phyloP scores from a whole-genome alignment of 2,797 vertebrate species.

The Acipenser oxyrinchus region DNA sequence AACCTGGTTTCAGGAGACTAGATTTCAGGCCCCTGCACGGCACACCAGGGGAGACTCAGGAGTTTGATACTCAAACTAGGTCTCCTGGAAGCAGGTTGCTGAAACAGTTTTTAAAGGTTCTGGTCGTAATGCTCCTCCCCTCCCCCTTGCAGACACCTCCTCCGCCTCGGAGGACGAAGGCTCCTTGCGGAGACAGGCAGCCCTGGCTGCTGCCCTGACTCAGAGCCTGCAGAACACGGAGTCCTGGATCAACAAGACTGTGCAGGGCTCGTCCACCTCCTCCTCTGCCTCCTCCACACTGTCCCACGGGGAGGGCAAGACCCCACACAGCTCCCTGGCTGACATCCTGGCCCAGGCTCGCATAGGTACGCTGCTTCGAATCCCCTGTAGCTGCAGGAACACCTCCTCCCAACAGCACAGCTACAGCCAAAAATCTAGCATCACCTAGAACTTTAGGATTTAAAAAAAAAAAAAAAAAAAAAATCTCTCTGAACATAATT shows the following conservation, averaged over 20 bases:
- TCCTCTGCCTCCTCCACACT: conserved; percentile 95
- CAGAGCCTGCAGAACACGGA: conserved; percentile 86
- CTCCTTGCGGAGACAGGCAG: conserved; percentile 75
- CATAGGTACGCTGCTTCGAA: conserved; percentile 69
- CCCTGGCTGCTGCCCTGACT: conserved; percentile 77
- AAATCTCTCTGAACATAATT: conserved; percentile 32
- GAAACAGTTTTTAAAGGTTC: no score
- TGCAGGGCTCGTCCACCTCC: conserved; percentile 88
- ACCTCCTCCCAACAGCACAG: not conserved
- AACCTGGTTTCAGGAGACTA: no score
- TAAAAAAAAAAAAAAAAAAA: conserved; percentile 13
- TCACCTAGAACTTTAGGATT: conserved; percentile 6
- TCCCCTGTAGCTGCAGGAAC: conserved; percentile 22
- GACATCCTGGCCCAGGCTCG: conserved; percentile 82
- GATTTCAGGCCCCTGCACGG: no score
- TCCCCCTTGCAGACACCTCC: conserved; percentile 77
- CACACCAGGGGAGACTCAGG: not conserved
- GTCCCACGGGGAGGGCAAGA: conserved; percentile 89
- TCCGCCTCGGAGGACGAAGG: conserved; percentile 93
- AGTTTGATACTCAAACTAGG: not conserved
- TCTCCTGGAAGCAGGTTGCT: no score
- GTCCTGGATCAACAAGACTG: conserved; percentile 82
- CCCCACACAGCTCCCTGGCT: conserved; percentile 74
- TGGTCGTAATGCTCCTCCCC: conserved; percentile 5
- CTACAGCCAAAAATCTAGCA: not conserved